Base-by-base conservation (phyloP, 2,113 vertebrate genomes). In the Strix uralensis region DNA sequence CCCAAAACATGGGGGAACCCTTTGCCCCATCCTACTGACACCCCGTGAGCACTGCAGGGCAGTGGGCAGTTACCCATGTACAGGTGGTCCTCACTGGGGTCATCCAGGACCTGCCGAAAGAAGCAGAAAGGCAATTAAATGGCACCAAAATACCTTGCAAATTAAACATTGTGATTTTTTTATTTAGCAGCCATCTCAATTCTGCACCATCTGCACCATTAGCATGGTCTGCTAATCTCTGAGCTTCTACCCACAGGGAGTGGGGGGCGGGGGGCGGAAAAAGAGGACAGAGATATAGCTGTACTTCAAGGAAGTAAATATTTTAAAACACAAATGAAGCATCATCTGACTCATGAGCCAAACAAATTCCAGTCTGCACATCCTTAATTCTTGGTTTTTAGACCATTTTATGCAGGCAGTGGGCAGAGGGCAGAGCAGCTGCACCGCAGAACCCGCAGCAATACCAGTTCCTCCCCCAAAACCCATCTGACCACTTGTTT, bases 11-110 rank as follows among this genome's bases (percentile, higher is more conserved):
- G 3, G 14, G 14, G 36, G 7, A 87, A 49, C 32, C 4, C 58
- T 67, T 32, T 52, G 2, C 42, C 74, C 42, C 15, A 3, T 26
- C 73, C 73, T 32, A 2, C 55, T 15, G n/a, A 55, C 32, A 51
- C n/a, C 79, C 82, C 34, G 1, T 0, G 2, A 74, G 63, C 1
- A 1, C 36, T 1, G 5, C 5, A 13, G 14, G 30, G 21, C 11
- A 22, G 46, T 11, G 59, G 66, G 29, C 72, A 96, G 96, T 93
- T 99, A 99, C 99, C 99, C 99, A 99, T 99, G 97, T 99, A 99
- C 95, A 99, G 98, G 97, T 99, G 99, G 98, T 99, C 99, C 97
- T 99, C 99, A 2, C 98, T 98, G 94, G 99, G 99, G 98, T 99
- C 99, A 93, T 99, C 99, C 97, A 99, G 98, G 92, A 99, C 99